These are phyloP conservation scores for Cassiopea andromeda DNA, from an alignment of 30 jellyfish, hydroid and myxozoan species.

Conservation along the genomic window DNA sequence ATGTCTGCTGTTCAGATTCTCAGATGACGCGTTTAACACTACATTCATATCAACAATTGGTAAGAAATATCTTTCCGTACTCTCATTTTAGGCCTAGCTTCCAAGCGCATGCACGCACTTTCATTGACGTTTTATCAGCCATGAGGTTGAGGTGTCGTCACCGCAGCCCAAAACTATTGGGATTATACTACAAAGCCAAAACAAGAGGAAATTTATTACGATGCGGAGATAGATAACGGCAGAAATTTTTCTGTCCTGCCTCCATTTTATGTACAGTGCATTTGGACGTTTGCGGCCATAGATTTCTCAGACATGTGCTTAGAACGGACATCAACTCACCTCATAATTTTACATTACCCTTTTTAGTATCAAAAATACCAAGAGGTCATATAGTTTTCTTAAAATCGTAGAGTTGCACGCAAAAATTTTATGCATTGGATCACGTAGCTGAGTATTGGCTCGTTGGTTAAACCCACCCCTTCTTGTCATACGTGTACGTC, in stretches of 20 bases:
- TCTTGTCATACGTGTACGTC: no score
- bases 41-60: slow-evolving; percentile 96
- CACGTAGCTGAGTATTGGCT: no score
- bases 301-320: no score
- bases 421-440: no score
- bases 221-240: neutral
- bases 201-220: neutral
- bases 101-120: neutral
- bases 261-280: no score
- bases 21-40: slow-evolving; percentile 96
- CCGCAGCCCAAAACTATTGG: neutral
- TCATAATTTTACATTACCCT: no score
- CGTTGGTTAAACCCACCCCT: no score
- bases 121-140: neutral
- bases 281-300: no score
- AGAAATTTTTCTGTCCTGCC: neutral
- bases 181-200: neutral
- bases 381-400: no score
- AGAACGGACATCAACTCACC: no score
- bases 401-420: no score
- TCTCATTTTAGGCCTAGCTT: neutral
- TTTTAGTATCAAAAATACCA: no score
- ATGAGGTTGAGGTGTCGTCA: neutral
- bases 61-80: slow-evolving; percentile 7
- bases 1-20: slow-evolving; percentile 89